Evolutionary conservation across 2,113 vertebrate species (phyloP).

Genomic region (Regulus satrapa): DNA sequence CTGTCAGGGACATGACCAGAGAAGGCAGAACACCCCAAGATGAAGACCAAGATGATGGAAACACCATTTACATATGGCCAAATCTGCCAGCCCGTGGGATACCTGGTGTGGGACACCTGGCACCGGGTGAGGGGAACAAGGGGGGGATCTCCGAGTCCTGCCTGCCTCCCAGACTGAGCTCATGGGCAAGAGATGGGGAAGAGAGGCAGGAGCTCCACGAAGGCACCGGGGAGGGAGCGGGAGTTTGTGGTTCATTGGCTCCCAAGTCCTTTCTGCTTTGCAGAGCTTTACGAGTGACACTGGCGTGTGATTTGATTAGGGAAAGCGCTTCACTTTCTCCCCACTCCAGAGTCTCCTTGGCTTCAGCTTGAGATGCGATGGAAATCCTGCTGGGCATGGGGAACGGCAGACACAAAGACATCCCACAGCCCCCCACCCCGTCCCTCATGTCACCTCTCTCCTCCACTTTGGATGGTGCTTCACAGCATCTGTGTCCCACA

Average conservation of each 20-base stretch:
- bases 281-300: conserved; percentile 35
- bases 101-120: too few relatives aligned
- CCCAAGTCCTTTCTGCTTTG: conserved; percentile 52
- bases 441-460: fast-evolving
- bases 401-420: neutral
- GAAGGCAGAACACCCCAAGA: neutral
- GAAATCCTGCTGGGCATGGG: neutral
- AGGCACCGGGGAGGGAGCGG: neutral
- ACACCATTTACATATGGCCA: neutral
- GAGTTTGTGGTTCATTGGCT: conserved; percentile 42
- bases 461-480: neutral
- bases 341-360: neutral
- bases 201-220: neutral
- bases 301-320: conserved; percentile 63
- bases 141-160: neutral
- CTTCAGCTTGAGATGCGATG: neutral
- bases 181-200: neutral
- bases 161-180: neutral
- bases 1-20: neutral
- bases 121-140: neutral
- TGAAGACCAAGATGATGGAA: neutral
- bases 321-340: neutral
- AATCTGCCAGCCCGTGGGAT: neutral
- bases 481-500: neutral
- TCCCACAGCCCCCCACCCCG: too few relatives aligned